Evolutionary conservation across 2,888 invertebrate species (phyloP).

Genomic region (Ptilodon capucinus): DNA sequence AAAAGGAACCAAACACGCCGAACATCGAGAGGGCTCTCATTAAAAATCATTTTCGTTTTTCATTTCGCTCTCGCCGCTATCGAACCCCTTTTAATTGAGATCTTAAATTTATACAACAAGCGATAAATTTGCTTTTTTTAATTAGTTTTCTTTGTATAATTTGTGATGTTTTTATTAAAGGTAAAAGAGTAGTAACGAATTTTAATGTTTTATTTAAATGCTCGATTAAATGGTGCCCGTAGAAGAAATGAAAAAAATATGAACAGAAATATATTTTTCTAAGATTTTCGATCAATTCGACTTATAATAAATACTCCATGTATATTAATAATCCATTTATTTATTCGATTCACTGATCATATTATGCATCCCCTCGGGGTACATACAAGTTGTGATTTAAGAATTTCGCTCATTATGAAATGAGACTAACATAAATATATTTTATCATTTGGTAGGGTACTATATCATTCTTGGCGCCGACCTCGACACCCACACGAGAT

Average conservation of each 20-base stretch:
- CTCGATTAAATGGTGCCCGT: background rate
- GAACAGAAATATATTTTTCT: too few species aligned
- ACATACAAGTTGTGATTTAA: background rate
- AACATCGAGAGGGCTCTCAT: background rate
- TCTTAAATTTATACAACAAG: slow-evolving; percentile 19
- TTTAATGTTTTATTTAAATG: background rate
- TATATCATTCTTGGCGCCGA: slow-evolving; percentile 12
- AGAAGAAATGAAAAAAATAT: too few species aligned
- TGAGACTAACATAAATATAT: background rate
- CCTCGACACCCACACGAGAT: slow-evolving; percentile 6
- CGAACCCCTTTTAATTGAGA: slow-evolving; percentile 17
- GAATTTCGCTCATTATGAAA: background rate
- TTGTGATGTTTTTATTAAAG: background rate
- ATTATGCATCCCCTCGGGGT: background rate
- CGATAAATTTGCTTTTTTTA: slow-evolving; percentile 25
- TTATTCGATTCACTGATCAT: background rate
- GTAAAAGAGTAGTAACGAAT: background rate
- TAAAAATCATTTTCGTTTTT: slow-evolving; percentile 6
- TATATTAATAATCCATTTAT: background rate
- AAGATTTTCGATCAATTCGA: too few species aligned
- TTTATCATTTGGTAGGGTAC: background rate
- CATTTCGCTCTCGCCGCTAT: slow-evolving; percentile 1
- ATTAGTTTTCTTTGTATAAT: slow-evolving; percentile 10
- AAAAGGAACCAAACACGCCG: too few species aligned
- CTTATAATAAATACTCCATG: too few species aligned